Base-by-base conservation (phyloP, 2,888 invertebrate genomes). In the Cheilosia variabilis region DNA sequence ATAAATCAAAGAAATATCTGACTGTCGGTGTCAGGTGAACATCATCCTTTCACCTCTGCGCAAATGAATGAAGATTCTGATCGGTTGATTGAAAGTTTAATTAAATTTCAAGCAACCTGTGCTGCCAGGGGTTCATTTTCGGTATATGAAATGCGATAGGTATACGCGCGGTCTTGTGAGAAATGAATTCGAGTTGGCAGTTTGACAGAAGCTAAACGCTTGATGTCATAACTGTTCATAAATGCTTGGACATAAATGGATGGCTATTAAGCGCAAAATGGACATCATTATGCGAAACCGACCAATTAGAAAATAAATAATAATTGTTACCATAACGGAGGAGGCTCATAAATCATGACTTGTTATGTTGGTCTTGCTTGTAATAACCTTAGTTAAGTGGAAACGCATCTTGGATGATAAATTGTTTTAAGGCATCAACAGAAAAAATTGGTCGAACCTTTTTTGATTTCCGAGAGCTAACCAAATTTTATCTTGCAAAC, bases 31-130 rank as follows among this genome's bases (percentile, higher is more conserved):
- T 84, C 79, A 76, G 75, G 63, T 80, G 75, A 71, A 71, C 84
- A 79, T 84, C 80, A 84, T 80, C 84, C 84, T 84, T 84, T 84
- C 80, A 84, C 79, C 84, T 84, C 63, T 58, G 55, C 17, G 27
- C 69, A 57, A 45, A 53, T 65, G 37, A 55, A 37, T 62, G 58
- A n/a, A 57, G 53, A 75, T 75, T 79, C 75, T 79, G 73, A 75
- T 84, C 43, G 69, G 68, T 71, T 84, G 84, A 84, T 84, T 84
- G 75, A 75, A 80, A 79, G 71, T 84, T 84, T 80, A 84, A 84
- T 84, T 76, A 84, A 84, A 75, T 75, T 43, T 65, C 65, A 71
- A 60, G 69, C 58, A 41, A 57, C 58, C 50, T 24, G 27, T 27
- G 13, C 7, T 24, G 4, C 10, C 31, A 60, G 52, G 41, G 52